Base-by-base conservation (phyloP, 2,797 vertebrate species). In the Gallinago solitaria region DNA sequence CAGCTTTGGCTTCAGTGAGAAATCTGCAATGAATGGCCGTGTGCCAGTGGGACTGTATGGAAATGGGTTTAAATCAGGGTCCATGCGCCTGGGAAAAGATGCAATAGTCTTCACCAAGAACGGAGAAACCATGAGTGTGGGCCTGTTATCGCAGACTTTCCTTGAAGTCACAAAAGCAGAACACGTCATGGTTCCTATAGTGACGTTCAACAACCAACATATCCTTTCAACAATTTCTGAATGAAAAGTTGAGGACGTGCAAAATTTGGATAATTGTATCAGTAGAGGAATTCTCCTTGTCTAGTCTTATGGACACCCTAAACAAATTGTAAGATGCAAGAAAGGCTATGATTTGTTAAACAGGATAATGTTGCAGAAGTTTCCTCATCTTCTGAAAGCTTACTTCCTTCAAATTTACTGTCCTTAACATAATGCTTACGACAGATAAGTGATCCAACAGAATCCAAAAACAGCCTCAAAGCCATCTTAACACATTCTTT, bases 31-130 rank as follows among this genome's bases (percentile, higher is more conserved):
- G 74, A 98, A 98, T 39, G 98, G 98, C 24, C 96, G 98, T 2
- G 96, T 98, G 17, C 99, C 99, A 1, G 99, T 99, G 89, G 99
- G 99, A 32, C 96, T 99, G 32, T 99, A 99, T 51, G 99, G 99
- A 39, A 99, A 99, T 32, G 99, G 99, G 14, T 99, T 99, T 98
- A 99, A 99, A 96, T 99, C 99, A 0, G 99, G 99, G 18, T 99
- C 99, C 50, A 99, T 99, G 99, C 99, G 99, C 56, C 98, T 99
- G 70, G 99, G 99, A 37, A 98, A 92, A 97, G 99, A 99, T 12
- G 98, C 98, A 65, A 98, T 99, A 1, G 99, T 99, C 63, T 99
- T 99, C 95, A 99, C 99, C 60, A 99, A 98, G 96, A 99, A 98
- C 1, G 98, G 95, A 53, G 97, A 94, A 5, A 90, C 75, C 16